Conservation (phyloP, 2,797 vertebrate genomes). For the Melanotaenia trifasciata region DNA sequence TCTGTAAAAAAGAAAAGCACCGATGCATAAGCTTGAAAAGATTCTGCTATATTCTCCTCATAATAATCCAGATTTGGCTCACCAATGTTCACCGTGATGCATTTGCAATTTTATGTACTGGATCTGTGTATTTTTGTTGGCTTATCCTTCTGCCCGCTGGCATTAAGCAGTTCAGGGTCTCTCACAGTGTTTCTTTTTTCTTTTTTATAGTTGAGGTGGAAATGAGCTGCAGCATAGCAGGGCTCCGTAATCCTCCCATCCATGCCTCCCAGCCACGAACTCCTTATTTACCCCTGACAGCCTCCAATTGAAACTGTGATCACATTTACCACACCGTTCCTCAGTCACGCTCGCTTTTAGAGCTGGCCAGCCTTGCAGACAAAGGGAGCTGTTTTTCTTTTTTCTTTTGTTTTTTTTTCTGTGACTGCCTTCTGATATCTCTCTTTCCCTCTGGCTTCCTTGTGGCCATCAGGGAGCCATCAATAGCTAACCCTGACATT, state of each 20-base stretch:
- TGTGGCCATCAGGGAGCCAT: constrained; percentile 60
- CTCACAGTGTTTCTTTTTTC: constrained; percentile 7
- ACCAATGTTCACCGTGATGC: constrained; percentile 17
- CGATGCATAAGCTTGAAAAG: constrained; percentile 13
- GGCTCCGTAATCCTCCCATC: constrained; percentile 70
- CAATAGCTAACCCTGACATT: constrained; percentile 57
- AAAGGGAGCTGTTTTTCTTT: constrained; percentile 23
- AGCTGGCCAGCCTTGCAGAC: constrained; percentile 21
- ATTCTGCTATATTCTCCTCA: constrained; percentile 20
- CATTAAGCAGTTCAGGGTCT: constrained; percentile 60
- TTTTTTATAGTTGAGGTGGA: constrained; percentile 58
- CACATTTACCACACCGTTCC: constrained; percentile 75
- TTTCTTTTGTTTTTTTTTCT: constrained; percentile 11
- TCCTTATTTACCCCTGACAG: constrained; percentile 80
- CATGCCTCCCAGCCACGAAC: constrained; percentile 53
- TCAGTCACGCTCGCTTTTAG: constrained; percentile 45
- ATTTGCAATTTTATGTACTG: constrained; percentile 23
- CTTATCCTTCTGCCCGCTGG: constrained; percentile 53
- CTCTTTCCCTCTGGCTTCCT: constrained; percentile 26
- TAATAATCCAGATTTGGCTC: constrained; percentile 30
- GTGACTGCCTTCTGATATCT: constrained; percentile 48
- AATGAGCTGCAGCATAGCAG: constrained; percentile 62
- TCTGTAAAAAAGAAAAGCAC: constrained; percentile 20
- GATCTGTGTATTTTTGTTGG: constrained; percentile 34
- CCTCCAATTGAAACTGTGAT: constrained; percentile 80